A percentile compares a stretch with the other conserved stretches of the same genome.
Evolutionary conservation across 2,797 vertebrate genomes (phyloP).

Genomic region (Acanthopagrus latus): DNA sequence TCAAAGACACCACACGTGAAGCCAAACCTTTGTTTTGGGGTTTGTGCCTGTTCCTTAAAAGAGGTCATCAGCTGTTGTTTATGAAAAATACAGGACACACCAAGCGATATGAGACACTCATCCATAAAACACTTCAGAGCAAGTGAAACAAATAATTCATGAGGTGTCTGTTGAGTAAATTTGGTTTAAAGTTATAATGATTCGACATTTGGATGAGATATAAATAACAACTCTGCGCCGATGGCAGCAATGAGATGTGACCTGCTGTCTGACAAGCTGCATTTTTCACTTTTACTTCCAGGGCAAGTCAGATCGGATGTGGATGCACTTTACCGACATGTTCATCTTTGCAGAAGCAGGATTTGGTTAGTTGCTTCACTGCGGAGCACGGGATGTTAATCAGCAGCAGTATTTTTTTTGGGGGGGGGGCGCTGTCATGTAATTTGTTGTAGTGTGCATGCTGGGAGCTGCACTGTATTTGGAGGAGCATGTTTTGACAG

Average conservation of each 20-base stretch:
- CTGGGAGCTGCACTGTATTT: conserved; percentile 48
- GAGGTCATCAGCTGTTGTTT: conserved; percentile 55
- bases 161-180: conserved; percentile 41
- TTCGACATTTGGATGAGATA: conserved; percentile 35
- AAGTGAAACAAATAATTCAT: conserved; percentile 49
- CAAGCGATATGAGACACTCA: conserved; percentile 52
- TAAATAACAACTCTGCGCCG: conserved; percentile 25
- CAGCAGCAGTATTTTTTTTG: conserved; percentile 1
- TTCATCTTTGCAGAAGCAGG: conserved; percentile 30
- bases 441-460: conserved; percentile 42
- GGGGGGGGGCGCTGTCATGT: conserved; percentile 35
- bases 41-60: conserved; percentile 26
- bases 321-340: conserved; percentile 44
- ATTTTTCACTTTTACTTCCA: conserved; percentile 9
- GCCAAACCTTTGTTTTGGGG: conserved; percentile 18
- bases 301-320: conserved; percentile 35
- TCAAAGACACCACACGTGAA: conserved; percentile 48
- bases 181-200: conserved; percentile 44
- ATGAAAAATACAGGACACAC: conserved; percentile 57
- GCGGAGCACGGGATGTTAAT: conserved; percentile 34
- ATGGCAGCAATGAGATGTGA: conserved; percentile 10
- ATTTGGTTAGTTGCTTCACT: conserved; percentile 56
- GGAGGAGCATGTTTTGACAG: conserved; percentile 62
- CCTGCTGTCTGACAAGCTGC: conserved; percentile 8
- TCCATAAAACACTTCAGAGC: conserved; percentile 53